Percentiles rank a stretch among this genome's conserved stretches.
phyloP scores from a whole-genome alignment of 2,113 vertebrate genomes.

The Syngnathus floridae region DNA sequence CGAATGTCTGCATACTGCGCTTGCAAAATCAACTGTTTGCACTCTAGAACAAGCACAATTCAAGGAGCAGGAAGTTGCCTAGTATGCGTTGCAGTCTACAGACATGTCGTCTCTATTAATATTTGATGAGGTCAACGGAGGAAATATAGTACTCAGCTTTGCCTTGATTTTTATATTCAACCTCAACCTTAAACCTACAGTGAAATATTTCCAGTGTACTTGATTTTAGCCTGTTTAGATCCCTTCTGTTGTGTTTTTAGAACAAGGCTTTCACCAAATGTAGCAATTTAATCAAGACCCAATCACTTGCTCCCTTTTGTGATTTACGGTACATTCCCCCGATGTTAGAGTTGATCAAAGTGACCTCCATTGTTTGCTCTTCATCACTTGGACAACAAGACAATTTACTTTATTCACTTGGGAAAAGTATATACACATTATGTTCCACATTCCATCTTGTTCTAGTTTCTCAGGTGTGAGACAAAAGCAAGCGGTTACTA shows the following conservation, averaged over 20 bases:
- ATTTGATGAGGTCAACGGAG: constrained; percentile 27
- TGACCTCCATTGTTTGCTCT: constrained; percentile 21
- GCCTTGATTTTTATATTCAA: constrained; percentile 9
- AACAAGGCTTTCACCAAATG: neutral
- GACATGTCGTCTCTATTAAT: constrained; percentile 18
- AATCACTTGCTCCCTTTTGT: constrained; percentile 5
- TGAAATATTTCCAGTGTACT: neutral
- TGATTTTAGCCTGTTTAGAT: neutral
- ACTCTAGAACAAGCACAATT: constrained; percentile 46
- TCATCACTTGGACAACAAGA: constrained; percentile 25
- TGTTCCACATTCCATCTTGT: constrained; percentile 20
- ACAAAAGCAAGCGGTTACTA: constrained; percentile 18
- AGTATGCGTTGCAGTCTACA: constrained; percentile 33
- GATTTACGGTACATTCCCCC: constrained; percentile 16
- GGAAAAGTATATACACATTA: constrained; percentile 21
- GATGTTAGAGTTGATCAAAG: constrained; percentile 22
- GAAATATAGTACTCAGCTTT: neutral
- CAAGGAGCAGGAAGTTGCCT: constrained; percentile 42
- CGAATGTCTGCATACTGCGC: neutral
- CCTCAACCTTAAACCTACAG: constrained; percentile 7
- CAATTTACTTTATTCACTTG: constrained; percentile 33
- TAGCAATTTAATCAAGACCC: neutral
- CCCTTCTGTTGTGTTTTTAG: neutral
- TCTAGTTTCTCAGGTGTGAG: constrained; percentile 24
- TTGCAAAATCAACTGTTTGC: constrained; percentile 26